A percentile compares a stretch with the other conserved stretches of the same genome.
Evolutionary conservation across 2,113 vertebrate species (phyloP).

Genomic region (Spermophilus dauricus): DNA sequence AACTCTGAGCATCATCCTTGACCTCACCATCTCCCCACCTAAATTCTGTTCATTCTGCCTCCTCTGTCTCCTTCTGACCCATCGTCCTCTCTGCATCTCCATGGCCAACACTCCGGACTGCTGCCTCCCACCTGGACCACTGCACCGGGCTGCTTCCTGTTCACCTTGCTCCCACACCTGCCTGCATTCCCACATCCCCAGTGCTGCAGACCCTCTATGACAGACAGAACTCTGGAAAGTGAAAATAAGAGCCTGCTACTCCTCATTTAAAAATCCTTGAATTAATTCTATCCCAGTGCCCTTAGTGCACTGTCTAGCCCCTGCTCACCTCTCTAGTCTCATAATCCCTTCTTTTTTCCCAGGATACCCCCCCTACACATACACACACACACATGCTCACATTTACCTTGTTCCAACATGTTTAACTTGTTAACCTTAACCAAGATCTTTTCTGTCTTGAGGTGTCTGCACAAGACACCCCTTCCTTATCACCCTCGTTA

Average conservation of each 20-base stretch:
- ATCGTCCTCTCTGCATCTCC: not conserved
- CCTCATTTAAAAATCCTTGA: not conserved
- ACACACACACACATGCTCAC: not conserved
- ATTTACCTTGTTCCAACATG: not conserved
- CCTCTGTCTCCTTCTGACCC: not conserved
- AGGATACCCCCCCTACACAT: not conserved
- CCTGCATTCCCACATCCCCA: not conserved
- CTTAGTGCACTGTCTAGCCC: not conserved
- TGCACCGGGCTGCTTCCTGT: not conserved
- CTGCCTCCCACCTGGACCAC: not conserved
- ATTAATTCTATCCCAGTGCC: not conserved
- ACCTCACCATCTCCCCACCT: not conserved
- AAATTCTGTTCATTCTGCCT: not conserved
- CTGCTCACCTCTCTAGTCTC: not conserved
- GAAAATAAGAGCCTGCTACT: not conserved
- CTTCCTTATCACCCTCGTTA: not conserved
- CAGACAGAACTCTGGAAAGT: not conserved
- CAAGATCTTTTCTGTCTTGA: not conserved
- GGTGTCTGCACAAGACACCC: not conserved
- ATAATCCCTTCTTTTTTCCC: no score
- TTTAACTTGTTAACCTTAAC: not conserved
- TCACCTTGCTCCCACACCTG: not conserved
- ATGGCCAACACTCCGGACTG: fast-evolving
- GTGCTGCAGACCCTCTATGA: not conserved
- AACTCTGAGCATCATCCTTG: not conserved